Evolutionary conservation across 1,140 invertebrate species (phyloP).

Genomic region (Adoxophyes honmai): DNA sequence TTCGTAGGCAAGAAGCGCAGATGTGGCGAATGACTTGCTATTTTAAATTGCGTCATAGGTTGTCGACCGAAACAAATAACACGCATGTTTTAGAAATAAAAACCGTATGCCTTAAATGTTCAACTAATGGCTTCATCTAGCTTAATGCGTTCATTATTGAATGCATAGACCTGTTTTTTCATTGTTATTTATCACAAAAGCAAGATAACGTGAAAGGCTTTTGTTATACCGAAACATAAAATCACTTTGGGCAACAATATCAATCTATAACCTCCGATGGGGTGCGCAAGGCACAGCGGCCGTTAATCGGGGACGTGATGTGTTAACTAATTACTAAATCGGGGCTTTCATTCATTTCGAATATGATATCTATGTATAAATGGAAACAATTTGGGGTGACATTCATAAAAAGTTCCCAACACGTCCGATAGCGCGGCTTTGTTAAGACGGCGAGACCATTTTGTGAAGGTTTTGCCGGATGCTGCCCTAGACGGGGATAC

Average conservation of each 20-base stretch:
- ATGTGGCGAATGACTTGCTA: slow-evolving; percentile 1
- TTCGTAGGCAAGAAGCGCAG: neutral
- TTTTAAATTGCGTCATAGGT: neutral
- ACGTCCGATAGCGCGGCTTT: too few relatives aligned
- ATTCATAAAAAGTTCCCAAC: too few relatives aligned
- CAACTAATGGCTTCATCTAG: too few relatives aligned
- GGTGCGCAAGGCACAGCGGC: neutral
- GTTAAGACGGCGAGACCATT: too few relatives aligned
- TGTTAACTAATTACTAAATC: slow-evolving; percentile 12
- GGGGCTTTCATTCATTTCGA: neutral
- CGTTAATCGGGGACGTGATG: slow-evolving; percentile 11
- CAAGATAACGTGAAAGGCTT: slow-evolving; percentile 1
- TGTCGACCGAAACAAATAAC: neutral
- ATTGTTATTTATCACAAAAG: neutral
- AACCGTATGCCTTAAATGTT: neutral
- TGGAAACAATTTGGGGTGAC: too few relatives aligned
- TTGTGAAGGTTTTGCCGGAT: too few relatives aligned
- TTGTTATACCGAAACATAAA: neutral
- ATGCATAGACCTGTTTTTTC: neutral
- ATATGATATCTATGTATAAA: too few relatives aligned
- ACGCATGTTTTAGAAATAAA: neutral
- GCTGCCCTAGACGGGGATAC: too few relatives aligned
- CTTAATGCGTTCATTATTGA: too few relatives aligned
- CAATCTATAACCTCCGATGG: slow-evolving; percentile 6
- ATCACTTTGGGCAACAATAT: slow-evolving; percentile 8